Evolutionary conservation across 2,888 invertebrate species (phyloP), one percentile per base, ranked within the genome.

Genomic region (Cloeon dipterum): DNA sequence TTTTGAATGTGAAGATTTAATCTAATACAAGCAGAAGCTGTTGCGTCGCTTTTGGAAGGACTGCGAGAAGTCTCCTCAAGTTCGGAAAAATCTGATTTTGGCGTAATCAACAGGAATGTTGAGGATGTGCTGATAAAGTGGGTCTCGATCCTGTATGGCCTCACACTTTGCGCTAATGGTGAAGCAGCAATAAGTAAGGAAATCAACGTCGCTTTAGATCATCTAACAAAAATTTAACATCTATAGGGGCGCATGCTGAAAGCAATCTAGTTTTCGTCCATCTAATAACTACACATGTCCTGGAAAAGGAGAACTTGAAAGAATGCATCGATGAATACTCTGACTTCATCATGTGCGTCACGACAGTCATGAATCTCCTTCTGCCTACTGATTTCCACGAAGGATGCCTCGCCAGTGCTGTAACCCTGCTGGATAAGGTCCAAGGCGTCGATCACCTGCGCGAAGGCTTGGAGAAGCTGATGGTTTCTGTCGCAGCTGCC

Each of bases 81-180:
- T 7, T n/a, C 7, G 37, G 47, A 40, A 36, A 48, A 48, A 43
- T 17, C 39, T n/a, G 40, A 43, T 13, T 49, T 48, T 5, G 41
- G 11, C 47, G 45, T 40, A 41, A 50, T 5, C 43, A 42, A 38
- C 43, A 52, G 41, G 50, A 51, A 37, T 62, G 65, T 41, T 59
- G 66, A 21, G 16, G 25, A 25, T 4, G 33, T 34, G 4, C 19
- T 23, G 23, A 25, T n/a, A 4, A 32, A 35, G 19, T 39, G 39
- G 39, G 26, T 39, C 18, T 21, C 35, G 3, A 17, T 39, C 2
- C 10, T 39, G 4, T 32, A 39, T 25, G 21, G 32, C 5, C 14
- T 39, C 14, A 36, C 39, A 1, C 39, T 26, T 14, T 20, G 21
- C 23, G 16, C 21, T 3, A 7, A 21, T 4, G 39, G 39, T 32